Conservation (phyloP, 2,888 invertebrate genomes). For the Microctonus brassicae region DNA sequence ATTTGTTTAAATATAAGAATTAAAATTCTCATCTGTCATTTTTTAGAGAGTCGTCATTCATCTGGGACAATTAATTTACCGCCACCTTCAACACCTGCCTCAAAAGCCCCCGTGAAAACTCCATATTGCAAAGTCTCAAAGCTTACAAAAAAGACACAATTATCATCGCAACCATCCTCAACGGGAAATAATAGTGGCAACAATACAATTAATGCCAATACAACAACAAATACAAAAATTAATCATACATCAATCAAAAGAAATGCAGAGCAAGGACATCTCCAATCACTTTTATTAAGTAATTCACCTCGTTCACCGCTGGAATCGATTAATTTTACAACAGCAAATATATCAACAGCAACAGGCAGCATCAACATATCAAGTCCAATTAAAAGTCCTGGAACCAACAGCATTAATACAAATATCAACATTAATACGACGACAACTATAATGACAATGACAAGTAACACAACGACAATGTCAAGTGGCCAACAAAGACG, state of each 20-base stretch:
- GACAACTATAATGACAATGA: neutral
- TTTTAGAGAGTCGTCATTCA: constrained; percentile 65
- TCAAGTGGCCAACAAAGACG: constrained; percentile 56
- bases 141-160: constrained; percentile 51
- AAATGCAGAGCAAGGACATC: constrained; percentile 52
- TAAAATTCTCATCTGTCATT: constrained; percentile 24
- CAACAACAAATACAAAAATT: constrained; percentile 44
- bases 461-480: neutral
- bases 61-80: constrained; percentile 63
- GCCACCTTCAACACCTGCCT: constrained; percentile 60
- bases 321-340: constrained; percentile 58
- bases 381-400: constrained; percentile 64
- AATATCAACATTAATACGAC: neutral
- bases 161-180: constrained; percentile 34
- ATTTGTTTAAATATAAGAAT: neutral
- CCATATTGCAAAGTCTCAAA: constrained; percentile 67
- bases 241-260: constrained; percentile 62
- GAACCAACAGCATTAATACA: constrained; percentile 40
- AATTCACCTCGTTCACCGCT: constrained; percentile 64
- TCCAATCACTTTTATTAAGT: constrained; percentile 54
- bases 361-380: constrained; percentile 41
- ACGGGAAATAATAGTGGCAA: constrained; percentile 22
- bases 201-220: constrained; percentile 22
- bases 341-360: constrained; percentile 36
- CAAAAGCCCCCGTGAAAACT: constrained; percentile 61